Evolutionary conservation across 2,888 invertebrate species (phyloP).

Genomic region (Gymnosoma rotundatum): DNA sequence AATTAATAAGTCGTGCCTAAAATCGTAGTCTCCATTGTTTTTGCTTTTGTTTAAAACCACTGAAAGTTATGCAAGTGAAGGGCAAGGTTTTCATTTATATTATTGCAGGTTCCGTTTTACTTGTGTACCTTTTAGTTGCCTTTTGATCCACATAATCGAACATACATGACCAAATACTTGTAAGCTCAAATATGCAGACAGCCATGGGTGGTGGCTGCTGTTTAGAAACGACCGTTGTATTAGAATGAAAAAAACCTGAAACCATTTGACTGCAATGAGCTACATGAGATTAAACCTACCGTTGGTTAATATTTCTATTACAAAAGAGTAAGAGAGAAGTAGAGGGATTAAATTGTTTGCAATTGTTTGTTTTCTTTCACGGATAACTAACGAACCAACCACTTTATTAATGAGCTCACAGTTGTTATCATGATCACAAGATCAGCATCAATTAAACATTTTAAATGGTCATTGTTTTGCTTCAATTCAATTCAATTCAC

Average conservation of each 20-base stretch:
- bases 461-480: constrained; percentile 65
- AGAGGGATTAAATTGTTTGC: constrained; percentile 39
- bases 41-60: constrained; percentile 6
- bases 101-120: constrained; percentile 18
- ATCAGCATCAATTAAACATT: constrained; percentile 71
- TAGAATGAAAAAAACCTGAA: constrained; percentile 1
- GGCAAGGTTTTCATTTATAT: constrained; percentile 46
- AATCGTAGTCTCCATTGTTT: constrained; percentile 47
- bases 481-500: constrained; percentile 29
- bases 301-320: too few relatives aligned
- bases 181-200: constrained; percentile 58
- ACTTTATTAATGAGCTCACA: constrained; percentile 69
- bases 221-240: constrained; percentile 10
- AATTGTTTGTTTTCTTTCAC: constrained; percentile 50
- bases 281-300: background rate
- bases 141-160: constrained; percentile 44
- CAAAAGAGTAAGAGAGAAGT: background rate
- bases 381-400: constrained; percentile 29
- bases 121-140: background rate
- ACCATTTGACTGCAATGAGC: constrained; percentile 33
- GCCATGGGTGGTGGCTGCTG: constrained; percentile 67
- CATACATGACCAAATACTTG: constrained; percentile 42
- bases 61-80: too few relatives aligned
- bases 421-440: constrained; percentile 64
- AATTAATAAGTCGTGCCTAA: constrained; percentile 69